Conservation (phyloP, 2,797 vertebrate species). For the Chelmon rostratus region DNA sequence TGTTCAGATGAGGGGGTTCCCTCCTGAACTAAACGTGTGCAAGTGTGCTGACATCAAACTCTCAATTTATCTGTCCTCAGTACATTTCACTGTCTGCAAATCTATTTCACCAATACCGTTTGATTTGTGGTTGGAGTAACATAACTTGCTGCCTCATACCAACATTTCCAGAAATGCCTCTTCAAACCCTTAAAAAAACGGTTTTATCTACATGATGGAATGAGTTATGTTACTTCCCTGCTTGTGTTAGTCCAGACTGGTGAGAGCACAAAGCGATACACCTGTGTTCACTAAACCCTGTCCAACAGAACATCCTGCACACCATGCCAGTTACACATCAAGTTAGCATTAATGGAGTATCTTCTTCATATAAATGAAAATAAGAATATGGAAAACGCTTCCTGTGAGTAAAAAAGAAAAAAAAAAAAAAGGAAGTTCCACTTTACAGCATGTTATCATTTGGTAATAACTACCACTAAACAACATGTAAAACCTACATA, state of each 20-base stretch:
- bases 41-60: constrained; percentile 8
- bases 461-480: constrained; percentile 42
- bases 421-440: constrained; percentile 33
- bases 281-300: background rate
- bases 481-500: constrained; percentile 30
- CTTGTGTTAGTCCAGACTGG: background rate
- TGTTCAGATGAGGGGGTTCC: constrained; percentile 9
- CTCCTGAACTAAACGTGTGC: background rate
- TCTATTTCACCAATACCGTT: background rate
- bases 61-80: background rate
- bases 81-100: constrained; percentile 9
- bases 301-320: background rate
- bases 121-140: background rate
- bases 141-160: background rate
- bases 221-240: background rate
- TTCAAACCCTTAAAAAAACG: constrained; percentile 11
- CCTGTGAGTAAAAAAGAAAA: constrained; percentile 26
- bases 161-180: background rate
- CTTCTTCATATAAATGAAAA: constrained; percentile 46
- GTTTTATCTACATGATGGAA: constrained; percentile 49
- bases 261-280: background rate
- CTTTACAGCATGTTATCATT: constrained; percentile 39
- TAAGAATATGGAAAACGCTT: constrained; percentile 41
- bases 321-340: constrained; percentile 31
- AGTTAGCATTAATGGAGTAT: constrained; percentile 56